phyloP scores from a whole-genome alignment of 35 echinoderm and acorn worm species.

The Diadema setosum region DNA sequence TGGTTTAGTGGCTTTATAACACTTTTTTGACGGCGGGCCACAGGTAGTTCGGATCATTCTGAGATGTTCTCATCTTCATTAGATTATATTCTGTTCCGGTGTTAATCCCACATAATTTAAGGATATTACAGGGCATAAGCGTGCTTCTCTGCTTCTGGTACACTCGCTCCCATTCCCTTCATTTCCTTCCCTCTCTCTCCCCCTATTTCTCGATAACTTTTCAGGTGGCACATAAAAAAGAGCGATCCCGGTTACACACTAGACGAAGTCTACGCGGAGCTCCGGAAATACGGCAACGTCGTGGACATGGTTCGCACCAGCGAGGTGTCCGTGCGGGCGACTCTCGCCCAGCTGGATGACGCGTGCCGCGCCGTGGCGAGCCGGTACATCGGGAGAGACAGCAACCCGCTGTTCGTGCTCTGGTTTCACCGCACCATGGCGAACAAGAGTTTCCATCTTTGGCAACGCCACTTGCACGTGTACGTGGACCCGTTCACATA shows the following conservation, averaged over 20 bases:
- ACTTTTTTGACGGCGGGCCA: too few relatives aligned
- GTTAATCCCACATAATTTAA: too few relatives aligned
- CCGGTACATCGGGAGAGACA: not conserved
- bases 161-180: too few relatives aligned
- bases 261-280: not conserved
- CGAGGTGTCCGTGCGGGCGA: not conserved
- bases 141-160: too few relatives aligned
- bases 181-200: not conserved
- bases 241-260: not conserved
- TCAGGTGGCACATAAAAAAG: slow-evolving; percentile 19
- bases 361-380: slow-evolving; percentile 4
- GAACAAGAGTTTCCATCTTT: slow-evolving; percentile 30
- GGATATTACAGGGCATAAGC: too few relatives aligned
- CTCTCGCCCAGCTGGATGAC: not conserved
- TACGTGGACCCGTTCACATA: slow-evolving; percentile 6
- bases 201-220: not conserved
- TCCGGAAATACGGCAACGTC: slow-evolving; percentile 2
- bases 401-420: slow-evolving; percentile 6
- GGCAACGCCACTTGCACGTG: slow-evolving; percentile 27
- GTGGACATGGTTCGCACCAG: not conserved
- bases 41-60: too few relatives aligned
- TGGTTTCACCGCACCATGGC: slow-evolving; percentile 42
- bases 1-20: too few relatives aligned
- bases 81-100: too few relatives aligned
- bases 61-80: too few relatives aligned